These are phyloP conservation scores for Dendrolimus punctatus DNA, from an alignment of 1,140 invertebrate species.

Conservation along the genomic window DNA sequence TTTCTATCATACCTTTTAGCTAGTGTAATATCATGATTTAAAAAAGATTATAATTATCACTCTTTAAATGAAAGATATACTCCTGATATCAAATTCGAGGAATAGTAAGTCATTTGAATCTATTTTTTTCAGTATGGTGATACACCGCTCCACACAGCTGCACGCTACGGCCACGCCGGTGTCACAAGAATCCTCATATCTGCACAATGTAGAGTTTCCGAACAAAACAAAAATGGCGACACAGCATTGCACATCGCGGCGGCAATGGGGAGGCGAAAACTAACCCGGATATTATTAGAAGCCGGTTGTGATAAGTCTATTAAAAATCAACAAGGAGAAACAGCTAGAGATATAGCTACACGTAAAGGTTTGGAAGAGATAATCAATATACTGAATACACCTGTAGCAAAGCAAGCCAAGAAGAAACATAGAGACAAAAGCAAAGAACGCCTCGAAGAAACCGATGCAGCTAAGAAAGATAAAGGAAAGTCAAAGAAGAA, in stretches of 20 bases:
- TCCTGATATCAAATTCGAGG: not conserved
- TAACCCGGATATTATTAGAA: conserved; percentile 92
- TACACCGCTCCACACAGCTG: conserved; percentile 94
- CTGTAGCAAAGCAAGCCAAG: conserved; percentile 66
- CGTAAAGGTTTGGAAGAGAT: conserved; percentile 91
- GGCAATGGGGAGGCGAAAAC: conserved; percentile 93
- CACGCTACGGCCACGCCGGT: conserved; percentile 95
- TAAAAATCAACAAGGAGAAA: conserved; percentile 94
- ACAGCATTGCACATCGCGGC: conserved; percentile 94
- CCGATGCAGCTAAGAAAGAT: conserved; percentile 53
- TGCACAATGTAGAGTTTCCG: conserved; percentile 87
- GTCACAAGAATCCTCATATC: conserved; percentile 95
- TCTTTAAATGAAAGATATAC: not conserved
- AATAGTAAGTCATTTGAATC: not conserved
- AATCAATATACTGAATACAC: conserved; percentile 81
- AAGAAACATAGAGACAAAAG: conserved; percentile 69
- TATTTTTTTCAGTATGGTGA: conserved; percentile 89
- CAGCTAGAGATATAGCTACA: conserved; percentile 89
- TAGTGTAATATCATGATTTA: too few relatives aligned
- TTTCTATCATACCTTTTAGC: too few relatives aligned
- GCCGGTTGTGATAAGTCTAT: conserved; percentile 85
- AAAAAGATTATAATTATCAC: too few relatives aligned
- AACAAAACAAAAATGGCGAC: conserved; percentile 97
- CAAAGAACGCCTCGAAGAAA: conserved; percentile 56
- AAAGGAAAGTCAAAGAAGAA: conserved; percentile 69